Percentiles rank a stretch among this genome's conserved stretches.
phyloP scores from a whole-genome alignment of 2,797 vertebrate genomes.

The Balearica regulorum region DNA sequence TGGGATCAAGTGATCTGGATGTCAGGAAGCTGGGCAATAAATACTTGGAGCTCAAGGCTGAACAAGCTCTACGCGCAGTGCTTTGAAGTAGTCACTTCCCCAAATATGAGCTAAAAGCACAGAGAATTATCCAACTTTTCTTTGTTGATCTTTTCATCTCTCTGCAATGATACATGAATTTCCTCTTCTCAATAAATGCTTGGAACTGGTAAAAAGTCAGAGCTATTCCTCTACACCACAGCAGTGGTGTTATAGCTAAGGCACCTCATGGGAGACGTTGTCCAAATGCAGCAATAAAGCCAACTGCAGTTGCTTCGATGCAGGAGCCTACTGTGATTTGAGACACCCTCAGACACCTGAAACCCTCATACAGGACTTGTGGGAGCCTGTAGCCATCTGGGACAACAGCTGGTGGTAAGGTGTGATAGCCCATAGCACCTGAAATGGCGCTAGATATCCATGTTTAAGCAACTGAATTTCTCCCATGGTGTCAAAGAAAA shows the following conservation, averaged over 20 bases:
- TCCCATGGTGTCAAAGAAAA: not conserved
- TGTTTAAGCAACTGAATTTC: not conserved
- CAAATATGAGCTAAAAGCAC: not conserved
- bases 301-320: fast-evolving
- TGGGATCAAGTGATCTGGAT: not conserved
- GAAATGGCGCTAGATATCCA: not conserved
- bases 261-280: not conserved
- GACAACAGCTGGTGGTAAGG: not conserved
- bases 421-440: not conserved
- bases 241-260: not conserved
- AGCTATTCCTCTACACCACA: not conserved
- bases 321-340: not conserved
- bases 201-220: not conserved
- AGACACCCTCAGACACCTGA: not conserved
- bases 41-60: not conserved
- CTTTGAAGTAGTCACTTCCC: not conserved
- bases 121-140: not conserved
- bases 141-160: not conserved
- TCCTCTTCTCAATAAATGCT: not conserved
- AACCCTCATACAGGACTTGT: not conserved
- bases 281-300: not conserved
- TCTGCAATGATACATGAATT: not conserved
- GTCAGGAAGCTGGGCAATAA: not conserved
- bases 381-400: not conserved
- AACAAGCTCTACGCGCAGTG: not conserved